phyloP scores from a whole-genome alignment of 2,888 invertebrate genomes.

The Torymus tubicola region DNA sequence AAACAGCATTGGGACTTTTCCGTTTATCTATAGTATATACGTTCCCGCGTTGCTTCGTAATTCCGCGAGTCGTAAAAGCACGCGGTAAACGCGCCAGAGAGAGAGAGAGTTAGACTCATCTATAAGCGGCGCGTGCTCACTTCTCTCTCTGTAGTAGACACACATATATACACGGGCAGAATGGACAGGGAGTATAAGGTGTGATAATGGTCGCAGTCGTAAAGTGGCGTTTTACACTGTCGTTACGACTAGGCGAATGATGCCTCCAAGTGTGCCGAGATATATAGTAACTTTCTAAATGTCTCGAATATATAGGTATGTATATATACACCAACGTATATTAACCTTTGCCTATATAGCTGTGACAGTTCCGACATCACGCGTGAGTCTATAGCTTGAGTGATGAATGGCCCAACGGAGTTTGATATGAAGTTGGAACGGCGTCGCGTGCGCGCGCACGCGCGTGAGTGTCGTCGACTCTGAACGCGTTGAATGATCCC shows the following conservation, averaged over 20 bases:
- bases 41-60: neutral
- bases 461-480: neutral
- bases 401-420: conserved; percentile 23
- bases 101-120: conserved; percentile 33
- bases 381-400: neutral
- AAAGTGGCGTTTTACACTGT: conserved; percentile 63
- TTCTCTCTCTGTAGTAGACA: neutral
- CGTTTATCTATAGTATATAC: conserved; percentile 12
- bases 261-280: conserved; percentile 29
- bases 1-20: neutral
- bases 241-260: conserved; percentile 60
- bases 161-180: neutral
- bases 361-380: conserved; percentile 5
- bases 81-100: conserved; percentile 34
- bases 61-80: conserved; percentile 28
- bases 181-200: conserved; percentile 27
- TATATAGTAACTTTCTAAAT: conserved; percentile 56
- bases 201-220: conserved; percentile 61
- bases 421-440: conserved; percentile 1
- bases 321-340: neutral
- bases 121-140: neutral
- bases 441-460: neutral
- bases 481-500: too few species aligned
- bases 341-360: conserved; percentile 15
- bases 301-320: conserved; percentile 9